Base-by-base conservation (phyloP, 2,888 invertebrate species). In the Petrolisthes cinctipes region DNA sequence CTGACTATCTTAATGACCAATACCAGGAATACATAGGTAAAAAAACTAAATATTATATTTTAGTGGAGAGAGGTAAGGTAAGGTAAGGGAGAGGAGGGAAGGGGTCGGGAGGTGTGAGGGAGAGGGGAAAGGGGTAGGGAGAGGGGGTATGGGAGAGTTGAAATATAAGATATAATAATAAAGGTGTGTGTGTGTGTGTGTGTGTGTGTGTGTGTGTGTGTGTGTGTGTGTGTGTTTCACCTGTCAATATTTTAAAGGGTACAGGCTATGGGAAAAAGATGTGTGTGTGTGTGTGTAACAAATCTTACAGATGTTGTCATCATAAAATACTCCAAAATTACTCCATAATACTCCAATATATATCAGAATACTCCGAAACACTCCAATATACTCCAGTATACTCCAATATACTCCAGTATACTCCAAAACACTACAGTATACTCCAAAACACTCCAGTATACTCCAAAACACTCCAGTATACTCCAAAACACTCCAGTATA, bases 131-230 rank as follows among this genome's bases (percentile, higher is more conserved):
- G 9, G 7, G 61, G 61, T 9, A 7, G 9, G 14, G 9, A 7
- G 7, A 14, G 7, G 14, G 14, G 7, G 61, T 7, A 14, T 9
- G 7, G 7, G 9, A 14, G 14, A 61, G 14, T 14, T 7, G 61
- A 61, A 9, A 14, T 7, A 61, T 61, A 61, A 14, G 9, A 61
- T 9, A 7, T 14, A 61, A 61, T 61, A 14, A 14, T 9, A 9
- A 61, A 7, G 7, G n/a, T n/a, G n/a, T n/a, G 61, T 61, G 61
- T 61, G 61, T 61, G 61, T 61, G 61, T 61, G 61, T 61, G 61
- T 61, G 61, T 61, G 61, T 61, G 61, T 61, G 61, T 61, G 61
- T 61, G 61, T 61, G 61, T 61, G 61, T 61, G 61, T 61, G 61
- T 61, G 61, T 61, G 61, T 61, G 61, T 61, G 61, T 61, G 61